Evolutionary conservation across 2,113 vertebrate species (phyloP).

Genomic region (Acanthochromis polyacanthus): DNA sequence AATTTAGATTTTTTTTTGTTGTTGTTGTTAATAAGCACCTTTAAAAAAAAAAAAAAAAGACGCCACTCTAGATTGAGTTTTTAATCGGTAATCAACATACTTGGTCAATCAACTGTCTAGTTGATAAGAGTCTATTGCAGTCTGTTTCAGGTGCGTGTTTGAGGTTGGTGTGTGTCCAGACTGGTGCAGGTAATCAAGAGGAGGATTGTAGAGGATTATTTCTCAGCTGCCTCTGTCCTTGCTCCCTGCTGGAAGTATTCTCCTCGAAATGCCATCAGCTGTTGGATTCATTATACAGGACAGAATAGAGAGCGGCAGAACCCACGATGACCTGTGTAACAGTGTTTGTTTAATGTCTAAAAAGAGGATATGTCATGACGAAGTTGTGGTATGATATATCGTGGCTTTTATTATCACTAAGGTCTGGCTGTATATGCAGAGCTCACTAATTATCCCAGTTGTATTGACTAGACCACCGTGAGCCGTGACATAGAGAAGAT

Average conservation of each 20-base stretch:
- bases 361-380: not conserved
- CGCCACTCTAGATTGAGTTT: not conserved
- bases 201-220: slow-evolving; percentile 45
- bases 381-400: not conserved
- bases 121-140: not conserved
- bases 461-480: not conserved
- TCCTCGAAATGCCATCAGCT: slow-evolving; percentile 50
- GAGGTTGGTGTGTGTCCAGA: not conserved
- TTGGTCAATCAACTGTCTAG: not conserved
- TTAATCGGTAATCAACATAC: not conserved
- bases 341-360: not conserved
- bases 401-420: not conserved
- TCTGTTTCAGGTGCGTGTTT: not conserved
- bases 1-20: not conserved
- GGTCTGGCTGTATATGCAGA: not conserved
- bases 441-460: not conserved
- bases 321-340: not conserved
- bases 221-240: slow-evolving; percentile 28
- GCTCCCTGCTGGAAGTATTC: slow-evolving; percentile 25
- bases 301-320: not conserved
- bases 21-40: not conserved
- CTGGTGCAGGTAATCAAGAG: slow-evolving; percentile 27
- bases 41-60: slow-evolving; percentile 1
- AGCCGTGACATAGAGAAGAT: not conserved
- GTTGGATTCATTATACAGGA: slow-evolving; percentile 18